Percentiles rank a stretch among this genome's conserved stretches.
Conservation (phyloP, 2,113 vertebrate species). For the Ploceus nigricollis region DNA sequence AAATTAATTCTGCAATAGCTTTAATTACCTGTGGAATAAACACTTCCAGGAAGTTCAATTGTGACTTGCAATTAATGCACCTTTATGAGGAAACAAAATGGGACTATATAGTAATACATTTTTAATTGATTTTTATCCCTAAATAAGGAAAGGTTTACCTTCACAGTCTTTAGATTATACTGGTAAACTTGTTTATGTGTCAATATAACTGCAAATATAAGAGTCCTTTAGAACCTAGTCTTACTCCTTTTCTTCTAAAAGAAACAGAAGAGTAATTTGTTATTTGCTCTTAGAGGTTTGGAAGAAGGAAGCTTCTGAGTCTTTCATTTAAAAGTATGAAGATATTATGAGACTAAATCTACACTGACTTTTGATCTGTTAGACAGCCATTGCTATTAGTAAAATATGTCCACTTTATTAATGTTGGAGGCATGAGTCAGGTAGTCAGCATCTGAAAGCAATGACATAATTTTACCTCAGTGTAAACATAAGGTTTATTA, state of each 20-base stretch:
- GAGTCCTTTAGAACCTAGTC: constrained; percentile 63
- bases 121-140: constrained; percentile 40
- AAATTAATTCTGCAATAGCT: neutral
- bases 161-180: constrained; percentile 68
- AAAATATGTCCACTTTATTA: constrained; percentile 59
- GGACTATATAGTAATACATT: neutral
- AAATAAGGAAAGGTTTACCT: constrained; percentile 60
- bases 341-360: constrained; percentile 73
- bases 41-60: constrained; percentile 17
- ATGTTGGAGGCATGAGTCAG: constrained; percentile 4
- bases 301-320: constrained; percentile 58
- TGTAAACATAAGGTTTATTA: neutral
- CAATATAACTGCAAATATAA: constrained; percentile 60
- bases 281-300: constrained; percentile 67
- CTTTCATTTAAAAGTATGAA: constrained; percentile 60
- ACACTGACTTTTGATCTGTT: constrained; percentile 55
- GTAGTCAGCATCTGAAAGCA: constrained; percentile 29
- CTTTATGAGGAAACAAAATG: neutral
- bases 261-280: constrained; percentile 49
- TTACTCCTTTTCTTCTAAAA: constrained; percentile 38
- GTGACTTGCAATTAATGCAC: neutral
- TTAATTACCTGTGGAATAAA: constrained; percentile 48
- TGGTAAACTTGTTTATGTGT: constrained; percentile 61
- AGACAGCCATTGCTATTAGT: constrained; percentile 15
- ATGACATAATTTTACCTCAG: constrained; percentile 51